phyloP scores from a whole-genome alignment of 2,888 invertebrate genomes.

The Phorcus lineatus region DNA sequence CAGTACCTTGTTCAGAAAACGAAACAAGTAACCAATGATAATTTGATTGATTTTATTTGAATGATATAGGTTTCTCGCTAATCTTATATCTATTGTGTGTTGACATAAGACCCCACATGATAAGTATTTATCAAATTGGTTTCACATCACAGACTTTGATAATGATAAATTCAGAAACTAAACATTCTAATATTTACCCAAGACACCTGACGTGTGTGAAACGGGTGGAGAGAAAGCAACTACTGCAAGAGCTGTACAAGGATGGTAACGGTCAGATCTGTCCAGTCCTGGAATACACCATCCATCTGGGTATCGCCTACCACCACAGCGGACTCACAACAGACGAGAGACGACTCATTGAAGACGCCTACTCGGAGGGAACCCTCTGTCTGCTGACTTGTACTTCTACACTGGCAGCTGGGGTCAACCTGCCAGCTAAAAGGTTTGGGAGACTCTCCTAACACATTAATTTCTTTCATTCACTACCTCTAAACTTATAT shows the following conservation, averaged over 20 bases:
- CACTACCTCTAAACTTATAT: too few species aligned
- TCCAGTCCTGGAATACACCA: slow-evolving; percentile 81
- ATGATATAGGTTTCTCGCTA: too few species aligned
- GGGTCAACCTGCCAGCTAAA: slow-evolving; percentile 95
- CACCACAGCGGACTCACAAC: slow-evolving; percentile 91
- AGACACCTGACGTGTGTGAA: slow-evolving; percentile 80
- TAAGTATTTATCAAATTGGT: too few species aligned
- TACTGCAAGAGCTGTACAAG: slow-evolving; percentile 80
- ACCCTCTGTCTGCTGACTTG: slow-evolving; percentile 92
- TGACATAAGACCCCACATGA: too few species aligned
- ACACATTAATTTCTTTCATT: too few species aligned
- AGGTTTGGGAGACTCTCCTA: slow-evolving; percentile 75
- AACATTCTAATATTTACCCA: not conserved
- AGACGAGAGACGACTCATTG: slow-evolving; percentile 90
- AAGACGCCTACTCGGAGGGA: slow-evolving; percentile 86
- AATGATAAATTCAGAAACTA: too few species aligned
- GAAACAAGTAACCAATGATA: too few species aligned
- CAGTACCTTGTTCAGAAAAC: too few species aligned
- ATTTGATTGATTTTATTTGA: too few species aligned
- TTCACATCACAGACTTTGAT: too few species aligned
- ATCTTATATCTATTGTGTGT: too few species aligned
- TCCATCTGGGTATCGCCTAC: slow-evolving; percentile 90
- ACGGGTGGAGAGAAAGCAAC: slow-evolving; percentile 77
- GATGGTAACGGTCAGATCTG: slow-evolving; percentile 84
- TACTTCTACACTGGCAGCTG: slow-evolving; percentile 97